Evolutionary conservation across 2,888 invertebrate species (phyloP).

Genomic region (Perizoma affinitatum): DNA sequence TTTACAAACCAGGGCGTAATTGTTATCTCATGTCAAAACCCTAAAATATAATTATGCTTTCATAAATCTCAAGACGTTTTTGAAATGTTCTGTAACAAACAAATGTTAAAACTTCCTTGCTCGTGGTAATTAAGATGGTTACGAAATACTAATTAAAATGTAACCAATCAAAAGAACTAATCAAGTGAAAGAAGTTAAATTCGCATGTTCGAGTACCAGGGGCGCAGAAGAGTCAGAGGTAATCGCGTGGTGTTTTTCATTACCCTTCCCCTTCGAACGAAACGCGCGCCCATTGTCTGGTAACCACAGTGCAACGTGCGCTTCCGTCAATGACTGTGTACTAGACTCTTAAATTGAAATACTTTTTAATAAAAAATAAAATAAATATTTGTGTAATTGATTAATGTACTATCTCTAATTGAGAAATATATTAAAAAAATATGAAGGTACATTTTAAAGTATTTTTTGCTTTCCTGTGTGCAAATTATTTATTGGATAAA

Average conservation of each 20-base stretch:
- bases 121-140: constrained; percentile 2
- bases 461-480: too few relatives aligned
- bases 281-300: constrained; percentile 66
- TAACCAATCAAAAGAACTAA: constrained; percentile 36
- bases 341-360: constrained; percentile 20
- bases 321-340: constrained; percentile 40
- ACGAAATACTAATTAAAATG: constrained; percentile 30
- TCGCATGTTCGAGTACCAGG: constrained; percentile 43
- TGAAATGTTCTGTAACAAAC: neutral
- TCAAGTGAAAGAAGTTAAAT: constrained; percentile 31
- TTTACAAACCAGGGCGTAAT: too few relatives aligned
- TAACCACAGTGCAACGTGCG: constrained; percentile 53
- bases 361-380: too few relatives aligned
- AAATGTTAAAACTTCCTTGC: too few relatives aligned
- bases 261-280: constrained; percentile 62
- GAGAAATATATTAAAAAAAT: too few relatives aligned
- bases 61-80: too few relatives aligned
- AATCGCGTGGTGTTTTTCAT: constrained; percentile 69
- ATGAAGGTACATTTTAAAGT: too few relatives aligned
- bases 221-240: constrained; percentile 45
- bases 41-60: too few relatives aligned
- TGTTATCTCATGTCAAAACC: too few relatives aligned
- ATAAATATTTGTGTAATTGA: neutral
- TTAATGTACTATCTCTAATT: neutral
- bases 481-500: too few relatives aligned